Base-by-base conservation (phyloP, 1,140 invertebrate genomes). In the Drosophila prosaltans region DNA sequence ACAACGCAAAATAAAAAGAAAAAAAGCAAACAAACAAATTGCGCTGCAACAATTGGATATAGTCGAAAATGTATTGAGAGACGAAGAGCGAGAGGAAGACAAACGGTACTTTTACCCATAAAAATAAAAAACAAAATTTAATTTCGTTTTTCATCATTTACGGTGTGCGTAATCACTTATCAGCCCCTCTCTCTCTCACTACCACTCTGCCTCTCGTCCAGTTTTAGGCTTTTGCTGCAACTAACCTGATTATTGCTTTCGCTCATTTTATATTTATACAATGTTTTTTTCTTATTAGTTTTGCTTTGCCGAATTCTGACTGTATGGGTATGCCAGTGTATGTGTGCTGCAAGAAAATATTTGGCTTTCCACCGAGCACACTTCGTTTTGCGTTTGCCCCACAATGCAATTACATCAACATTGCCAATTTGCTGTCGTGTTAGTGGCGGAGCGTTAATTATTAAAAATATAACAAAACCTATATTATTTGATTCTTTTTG, bases 231-330 rank as follows among this genome's bases (percentile, higher is more conserved):
- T 60, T 74, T 77, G 72, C 78, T 72, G 58, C 80, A 85, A 85
- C 82, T 75, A 89, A 89, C 84, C 84, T 89, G 84, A 81, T 89
- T 89, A 63, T 77, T 89, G 78, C 78, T 89, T 68, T 90, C 84
- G 84, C 78, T 89, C 84, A 89, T 89, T 72, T 71, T 85, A 72
- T 74, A 21, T 48, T 21, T 43, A 39, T 61, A 26, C 45, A 45
- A 26, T 61, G 11, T 61, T 41, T 74, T 68, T 78, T 67, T 72
- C 72, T 72, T 60, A 36, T 76, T n/a, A 62, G 51, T 77, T 76
- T 70, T 59, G 45, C 45, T 51, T 26, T 26, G 45, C 45, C 45
- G 45, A 26, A 54, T 64, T 59, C 57, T 59, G 32, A 2, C 32
- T 36, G 32, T 36, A 7, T 36, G 32, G 32, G 32, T 36, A 36